These are phyloP conservation scores for Alligator sinensis DNA, from an alignment of 2,113 vertebrate genomes.

Conservation along the genomic window DNA sequence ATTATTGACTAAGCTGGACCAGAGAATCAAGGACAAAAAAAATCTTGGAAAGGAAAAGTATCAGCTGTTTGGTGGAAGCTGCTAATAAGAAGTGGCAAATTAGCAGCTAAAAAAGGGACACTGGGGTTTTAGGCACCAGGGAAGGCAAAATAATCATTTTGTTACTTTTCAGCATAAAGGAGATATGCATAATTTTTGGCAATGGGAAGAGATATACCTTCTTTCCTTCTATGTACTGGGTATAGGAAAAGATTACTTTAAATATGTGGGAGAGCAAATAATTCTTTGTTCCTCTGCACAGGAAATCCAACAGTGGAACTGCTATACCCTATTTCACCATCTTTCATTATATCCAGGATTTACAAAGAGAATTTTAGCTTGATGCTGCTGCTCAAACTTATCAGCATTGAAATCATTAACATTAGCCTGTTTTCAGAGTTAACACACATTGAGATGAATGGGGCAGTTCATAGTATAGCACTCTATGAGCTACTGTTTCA, in stretches of 20 bases:
- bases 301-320: background rate
- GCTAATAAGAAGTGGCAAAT: background rate
- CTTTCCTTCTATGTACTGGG: background rate
- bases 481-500: slow-evolving; percentile 54
- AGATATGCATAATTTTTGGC: background rate
- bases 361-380: background rate
- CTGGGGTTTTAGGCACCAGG: background rate
- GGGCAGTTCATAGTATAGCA: background rate
- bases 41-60: background rate
- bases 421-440: background rate
- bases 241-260: background rate
- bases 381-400: background rate
- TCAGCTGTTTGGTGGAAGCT: background rate
- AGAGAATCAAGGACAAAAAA: background rate
- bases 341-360: background rate
- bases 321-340: background rate
- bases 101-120: background rate
- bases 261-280: background rate
- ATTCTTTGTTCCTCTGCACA: background rate
- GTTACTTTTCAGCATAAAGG: background rate
- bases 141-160: background rate
- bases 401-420: slow-evolving; percentile 25
- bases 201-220: background rate
- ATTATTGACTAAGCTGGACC: background rate
- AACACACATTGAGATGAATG: background rate